Base-by-base conservation (phyloP, 2,888 invertebrate species). In the Lasioglossum vierecki region DNA sequence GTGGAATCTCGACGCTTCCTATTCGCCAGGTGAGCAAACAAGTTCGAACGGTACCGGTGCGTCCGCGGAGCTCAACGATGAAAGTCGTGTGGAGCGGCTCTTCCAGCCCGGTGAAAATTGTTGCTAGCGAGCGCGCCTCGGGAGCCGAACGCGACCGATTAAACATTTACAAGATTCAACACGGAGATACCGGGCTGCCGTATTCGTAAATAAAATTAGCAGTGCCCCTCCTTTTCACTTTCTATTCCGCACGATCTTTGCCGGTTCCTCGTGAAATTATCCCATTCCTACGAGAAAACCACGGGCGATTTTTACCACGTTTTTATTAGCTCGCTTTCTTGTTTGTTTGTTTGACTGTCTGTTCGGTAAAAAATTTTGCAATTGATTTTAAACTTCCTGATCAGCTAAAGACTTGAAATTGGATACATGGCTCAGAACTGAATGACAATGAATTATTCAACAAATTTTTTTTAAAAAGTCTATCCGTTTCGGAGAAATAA, bases 1-100 rank as follows among this genome's bases (percentile, higher is more conserved):
- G 86, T 76, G 49, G 39, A 68, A 76, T 70, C 82, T 76, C 72
- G 39, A 8, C 63, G 39, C 79, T 85, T 86, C 82, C 86, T 85
- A 85, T 77, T 84, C 71, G 53, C 30, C 49, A 22, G 18, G 35
- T 68, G 76, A 81, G 81, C 84, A 76, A 85, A 82, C 44, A 49
- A 76, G 68, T 73, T 77, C 49, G 13, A 74, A 80, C 73, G 70
- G 74, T 83, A 79, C 60, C 57, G 30, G 35, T 26, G 68, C 72
- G 63, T 4, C 22, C 77, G 63, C 53, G 39, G n/a, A 35, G 35
- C 44, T 66, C 78, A 80, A 77, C 84, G 84, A 85, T 84, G 66
- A 80, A 80, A 84, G 73, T 49, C n/a, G n/a, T 26, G 44, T n/a
- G 60, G 1, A 26, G 26, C 60, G 60, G 13, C 60, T n/a, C 26